Conservation (phyloP, 1,140 invertebrate genomes). For the Sinonovacula constricta region DNA sequence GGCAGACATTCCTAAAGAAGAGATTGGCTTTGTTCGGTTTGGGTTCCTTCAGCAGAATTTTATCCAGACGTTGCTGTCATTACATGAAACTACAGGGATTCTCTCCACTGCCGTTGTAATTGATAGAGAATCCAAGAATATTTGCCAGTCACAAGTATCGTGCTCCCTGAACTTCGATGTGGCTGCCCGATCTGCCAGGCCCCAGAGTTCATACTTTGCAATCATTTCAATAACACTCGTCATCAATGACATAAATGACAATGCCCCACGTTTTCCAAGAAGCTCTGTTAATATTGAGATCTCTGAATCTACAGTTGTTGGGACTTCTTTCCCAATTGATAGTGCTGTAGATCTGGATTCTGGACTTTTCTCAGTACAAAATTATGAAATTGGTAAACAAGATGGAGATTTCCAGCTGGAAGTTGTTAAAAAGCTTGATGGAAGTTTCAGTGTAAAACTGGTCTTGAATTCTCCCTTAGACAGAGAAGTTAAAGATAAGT, state of each 20-base stretch:
- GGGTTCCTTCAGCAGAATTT: conserved; percentile 35
- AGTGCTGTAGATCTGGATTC: conserved; percentile 41
- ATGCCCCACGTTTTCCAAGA: conserved; percentile 40
- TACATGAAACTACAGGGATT: conserved; percentile 32
- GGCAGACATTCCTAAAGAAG: conserved; percentile 32
- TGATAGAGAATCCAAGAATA: conserved; percentile 40
- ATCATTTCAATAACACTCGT: conserved; percentile 36
- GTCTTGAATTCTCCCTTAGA: conserved; percentile 83
- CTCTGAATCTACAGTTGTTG: conserved; percentile 38
- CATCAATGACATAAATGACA: conserved; percentile 52
- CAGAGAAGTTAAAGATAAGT: conserved; percentile 88
- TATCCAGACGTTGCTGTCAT: conserved; percentile 21
- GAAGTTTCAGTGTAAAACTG: conserved; percentile 47
- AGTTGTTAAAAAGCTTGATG: conserved; percentile 44
- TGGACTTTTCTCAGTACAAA: conserved; percentile 36
- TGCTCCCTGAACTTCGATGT: conserved; percentile 43
- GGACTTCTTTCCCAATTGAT: conserved; percentile 47
- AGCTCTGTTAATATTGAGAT: conserved; percentile 28
- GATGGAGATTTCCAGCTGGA: conserved; percentile 38
- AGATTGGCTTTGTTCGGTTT: conserved; percentile 25
- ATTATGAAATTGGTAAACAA: conserved; percentile 38
- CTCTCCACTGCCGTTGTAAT: conserved; percentile 36
- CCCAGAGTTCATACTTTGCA: conserved; percentile 49
- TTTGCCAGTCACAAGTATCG: conserved; percentile 39
- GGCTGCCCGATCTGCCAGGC: conserved; percentile 25